These are phyloP conservation scores for Azorinus chamasolen DNA, from an alignment of 2,888 invertebrate genomes.

Conservation along the genomic window DNA sequence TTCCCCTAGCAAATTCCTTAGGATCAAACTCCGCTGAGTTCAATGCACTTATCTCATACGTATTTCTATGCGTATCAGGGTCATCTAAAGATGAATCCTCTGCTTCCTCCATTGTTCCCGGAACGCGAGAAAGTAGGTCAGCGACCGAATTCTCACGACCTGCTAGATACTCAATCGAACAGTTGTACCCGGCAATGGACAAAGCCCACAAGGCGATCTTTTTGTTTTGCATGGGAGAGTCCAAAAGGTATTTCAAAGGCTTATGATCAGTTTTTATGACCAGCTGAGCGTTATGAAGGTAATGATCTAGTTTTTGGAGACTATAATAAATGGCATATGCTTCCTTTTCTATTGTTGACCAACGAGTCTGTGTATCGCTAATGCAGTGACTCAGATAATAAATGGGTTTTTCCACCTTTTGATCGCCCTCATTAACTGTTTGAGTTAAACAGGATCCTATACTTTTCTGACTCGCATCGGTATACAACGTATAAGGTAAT, in stretches of 20 bases:
- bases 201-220: slow-evolving; percentile 46
- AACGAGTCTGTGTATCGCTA: slow-evolving; percentile 27
- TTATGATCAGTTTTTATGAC: slow-evolving; percentile 40
- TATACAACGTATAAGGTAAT: slow-evolving; percentile 11
- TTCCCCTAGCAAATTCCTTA: too few relatives aligned
- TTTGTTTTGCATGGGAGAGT: slow-evolving; percentile 48
- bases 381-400: slow-evolving; percentile 34
- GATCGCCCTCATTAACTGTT: background rate
- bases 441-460: slow-evolving; percentile 20
- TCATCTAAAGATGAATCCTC: too few relatives aligned
- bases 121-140: too few relatives aligned
- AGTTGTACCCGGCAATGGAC: slow-evolving; percentile 42
- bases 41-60: too few relatives aligned
- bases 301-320: slow-evolving; percentile 39
- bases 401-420: slow-evolving; percentile 21
- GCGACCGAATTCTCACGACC: too few relatives aligned
- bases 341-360: slow-evolving; percentile 39
- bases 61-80: too few relatives aligned
- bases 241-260: slow-evolving; percentile 40
- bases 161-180: slow-evolving; percentile 33
- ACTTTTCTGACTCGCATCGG: slow-evolving; percentile 26
- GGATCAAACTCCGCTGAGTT: too few relatives aligned
- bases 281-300: slow-evolving; percentile 31
- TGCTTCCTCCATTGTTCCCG: background rate
- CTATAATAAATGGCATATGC: slow-evolving; percentile 29